Base-by-base conservation (phyloP, 2,797 vertebrate genomes). In the Brotogeris chrysoptera region DNA sequence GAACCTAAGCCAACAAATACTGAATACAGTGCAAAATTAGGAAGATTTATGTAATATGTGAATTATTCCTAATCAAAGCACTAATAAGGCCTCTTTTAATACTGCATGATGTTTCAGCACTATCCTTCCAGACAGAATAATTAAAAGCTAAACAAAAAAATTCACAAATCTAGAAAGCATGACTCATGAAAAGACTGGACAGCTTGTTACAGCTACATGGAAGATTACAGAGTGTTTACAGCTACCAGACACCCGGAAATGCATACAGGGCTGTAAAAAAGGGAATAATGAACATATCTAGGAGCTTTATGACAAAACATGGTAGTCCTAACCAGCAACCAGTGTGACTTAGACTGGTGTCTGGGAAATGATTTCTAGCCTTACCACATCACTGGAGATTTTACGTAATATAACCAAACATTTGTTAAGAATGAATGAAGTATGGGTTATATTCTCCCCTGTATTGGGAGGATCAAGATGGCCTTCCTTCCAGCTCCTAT, bases 61-160 rank as follows among this genome's bases (percentile, higher is more conserved):
- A 77, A 72, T 93, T 93, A 95, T 73, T 68, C 81, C 71, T 64
- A 65, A 59, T 80, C 24, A 85, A 89, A 92, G 34, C 28, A 85
- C n/a, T 69, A 86, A 65, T 60, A 92, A 92, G 50, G 74, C 64
- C 66, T 79, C 30, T 43, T 84, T 84, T 65, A 92, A 86, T 36
- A 76, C 16, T 20, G 9, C 49, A 25, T 34, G 47, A 86, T 44
- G 9, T 52, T 90, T 91, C 68, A 92, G 57, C 23, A 49, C 21
- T 74, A 13, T 59, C 32, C 32, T 76, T 86, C 34, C 46, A 79
- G 43, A 78, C 0, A 68, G 20, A 68, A 3, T 24, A 60, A 34
- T 25, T 32, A 52, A 10, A 89, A 68, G 10, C 8, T 60, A 39
- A 93, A 93, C 30, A 66, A 63, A 86, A 66, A 50, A 65, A 13